Percentiles rank a stretch among this genome's conserved stretches.
Evolutionary conservation across 2,113 vertebrate species (phyloP).

Genomic region (sheep (Ovis aries)): DNA sequence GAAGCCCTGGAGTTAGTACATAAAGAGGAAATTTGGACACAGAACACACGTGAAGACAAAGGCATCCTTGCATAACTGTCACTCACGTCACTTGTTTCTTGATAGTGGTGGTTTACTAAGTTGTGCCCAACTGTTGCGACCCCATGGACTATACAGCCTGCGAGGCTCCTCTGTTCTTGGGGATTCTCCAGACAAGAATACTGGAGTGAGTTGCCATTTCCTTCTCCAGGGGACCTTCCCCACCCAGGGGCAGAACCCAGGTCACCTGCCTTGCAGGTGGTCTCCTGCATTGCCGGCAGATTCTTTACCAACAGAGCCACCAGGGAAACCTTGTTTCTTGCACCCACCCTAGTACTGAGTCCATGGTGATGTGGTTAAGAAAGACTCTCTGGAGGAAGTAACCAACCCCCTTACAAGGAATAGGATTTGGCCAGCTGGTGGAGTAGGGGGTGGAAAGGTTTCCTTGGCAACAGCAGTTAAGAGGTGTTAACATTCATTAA

Average conservation of each 20-base stretch:
- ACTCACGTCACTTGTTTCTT: background rate
- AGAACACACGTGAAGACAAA: background rate
- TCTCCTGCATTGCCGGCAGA: background rate
- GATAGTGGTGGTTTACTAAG: background rate
- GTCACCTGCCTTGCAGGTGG: background rate
- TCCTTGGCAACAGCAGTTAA: background rate
- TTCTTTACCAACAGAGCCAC: background rate
- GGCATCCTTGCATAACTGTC: background rate
- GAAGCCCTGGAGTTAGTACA: background rate
- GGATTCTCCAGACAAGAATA: background rate
- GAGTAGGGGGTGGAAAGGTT: background rate
- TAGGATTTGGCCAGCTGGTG: background rate
- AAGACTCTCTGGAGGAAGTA: background rate
- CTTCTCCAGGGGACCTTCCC: background rate
- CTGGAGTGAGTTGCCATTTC: background rate
- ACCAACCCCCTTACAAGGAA: background rate
- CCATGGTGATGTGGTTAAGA: background rate
- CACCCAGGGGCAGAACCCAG: background rate
- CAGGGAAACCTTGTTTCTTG: background rate
- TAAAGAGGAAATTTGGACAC: background rate
- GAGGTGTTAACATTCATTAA: background rate
- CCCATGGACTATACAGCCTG: background rate
- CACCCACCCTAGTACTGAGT: background rate
- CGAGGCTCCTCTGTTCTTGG: background rate
- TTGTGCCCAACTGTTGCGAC: background rate